Evolutionary conservation across 1,140 invertebrate species (phyloP), one percentile per base, ranked within the genome.

Genomic region (Eumeta japonica): DNA sequence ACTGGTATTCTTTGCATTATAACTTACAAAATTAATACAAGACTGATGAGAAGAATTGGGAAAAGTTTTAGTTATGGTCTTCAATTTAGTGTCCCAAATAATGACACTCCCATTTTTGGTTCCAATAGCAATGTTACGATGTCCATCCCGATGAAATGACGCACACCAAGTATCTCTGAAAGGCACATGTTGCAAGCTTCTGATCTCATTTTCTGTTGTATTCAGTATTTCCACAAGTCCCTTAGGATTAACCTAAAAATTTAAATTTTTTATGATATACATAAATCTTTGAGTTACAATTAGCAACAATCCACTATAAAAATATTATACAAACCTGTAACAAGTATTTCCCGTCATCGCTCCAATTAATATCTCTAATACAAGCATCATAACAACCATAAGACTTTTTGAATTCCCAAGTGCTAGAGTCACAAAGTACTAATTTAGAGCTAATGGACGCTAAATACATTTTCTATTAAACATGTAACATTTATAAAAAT

Each of bases 71-170:
- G 54, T 62, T 3, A 70, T 53, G 15, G 48, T 56, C 57, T 75
- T 76, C 27, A 61, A 63, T 50, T 73, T 77, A 5, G 70, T 70
- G 30, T 77, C 71, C 75, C 75, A 77, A 28, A 76, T 73, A 45
- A 72, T 52, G 7, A 75, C 64, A 50, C 62, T 65, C 14, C 73
- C 75, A 52, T 48, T 68, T 41, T 57, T 62, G 9, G 67, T 70
- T 3, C 73, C 75, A 32, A 77, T 58, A 16, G 71, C 73, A 17
- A 77, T 38, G 36, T 73, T 60, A 2, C 67, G 53, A 43, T 74
- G 64, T 10, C 66, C 66, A 28, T 71, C 67, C 14, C 68, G 53
- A 34, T 75, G 70, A 40, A 77, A 77, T 36, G 58, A 55, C 3
- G 70, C 75, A 3, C 62, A 65, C 56, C 65, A 72, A 10, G 73